phyloP scores from a whole-genome alignment of 2,113 vertebrate species.

The Azemiops feae region DNA sequence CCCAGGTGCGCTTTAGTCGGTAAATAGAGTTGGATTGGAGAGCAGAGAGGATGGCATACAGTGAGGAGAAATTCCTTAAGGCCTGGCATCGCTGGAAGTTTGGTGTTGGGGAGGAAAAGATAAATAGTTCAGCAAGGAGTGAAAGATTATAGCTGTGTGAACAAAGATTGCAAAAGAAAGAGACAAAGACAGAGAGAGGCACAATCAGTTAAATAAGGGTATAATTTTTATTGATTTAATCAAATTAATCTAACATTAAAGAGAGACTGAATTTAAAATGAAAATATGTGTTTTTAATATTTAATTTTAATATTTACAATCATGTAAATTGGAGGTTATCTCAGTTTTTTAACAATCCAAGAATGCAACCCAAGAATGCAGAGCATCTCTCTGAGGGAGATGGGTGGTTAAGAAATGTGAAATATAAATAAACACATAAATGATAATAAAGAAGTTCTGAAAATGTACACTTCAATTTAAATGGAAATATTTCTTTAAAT shows the following conservation, averaged over 20 bases:
- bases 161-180: background rate
- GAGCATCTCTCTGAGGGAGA: no score
- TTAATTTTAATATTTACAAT: background rate
- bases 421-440: no score
- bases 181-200: background rate
- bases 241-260: background rate
- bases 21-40: constrained; percentile 87
- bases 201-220: background rate
- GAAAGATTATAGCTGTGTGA: background rate
- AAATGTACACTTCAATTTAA: background rate
- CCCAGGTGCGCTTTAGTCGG: constrained; percentile 85
- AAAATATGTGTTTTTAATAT: background rate
- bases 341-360: background rate
- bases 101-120: background rate
- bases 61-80: constrained; percentile 84
- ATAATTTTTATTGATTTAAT: background rate
- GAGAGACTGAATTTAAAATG: background rate
- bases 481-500: background rate
- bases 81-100: constrained; percentile 75
- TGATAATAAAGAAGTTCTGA: background rate
- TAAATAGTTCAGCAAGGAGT: background rate
- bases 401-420: no score
- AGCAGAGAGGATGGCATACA: constrained; percentile 84
- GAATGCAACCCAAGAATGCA: background rate
- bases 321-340: background rate